Conservation (phyloP, 1,140 invertebrate genomes). For the Camponotus pennsylvanicus region DNA sequence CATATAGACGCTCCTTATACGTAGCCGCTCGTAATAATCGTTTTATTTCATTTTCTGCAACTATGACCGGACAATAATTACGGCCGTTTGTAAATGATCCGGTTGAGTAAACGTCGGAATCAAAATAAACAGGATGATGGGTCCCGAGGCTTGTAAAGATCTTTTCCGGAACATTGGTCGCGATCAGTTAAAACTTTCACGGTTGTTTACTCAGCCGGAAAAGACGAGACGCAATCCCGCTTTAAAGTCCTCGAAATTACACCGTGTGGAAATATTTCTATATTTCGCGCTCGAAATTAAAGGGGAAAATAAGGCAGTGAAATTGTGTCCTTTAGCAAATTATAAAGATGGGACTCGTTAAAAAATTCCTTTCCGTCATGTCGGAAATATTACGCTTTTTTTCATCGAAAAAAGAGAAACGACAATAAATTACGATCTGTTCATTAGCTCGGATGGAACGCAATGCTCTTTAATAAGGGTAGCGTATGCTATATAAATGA, state of each 20-base stretch:
- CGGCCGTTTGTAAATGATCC: slow-evolving; percentile 37
- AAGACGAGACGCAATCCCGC: slow-evolving; percentile 37
- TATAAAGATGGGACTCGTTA: background rate
- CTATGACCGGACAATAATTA: slow-evolving; percentile 30
- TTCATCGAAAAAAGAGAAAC: background rate
- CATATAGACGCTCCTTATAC: slow-evolving; percentile 1
- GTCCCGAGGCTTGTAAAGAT: slow-evolving; percentile 41
- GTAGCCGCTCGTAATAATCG: slow-evolving; percentile 16
- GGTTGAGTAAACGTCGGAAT: slow-evolving; percentile 17
- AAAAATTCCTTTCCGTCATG: background rate
- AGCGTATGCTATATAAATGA: background rate
- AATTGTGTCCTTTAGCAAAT: background rate
- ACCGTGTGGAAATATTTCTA: slow-evolving; percentile 40
- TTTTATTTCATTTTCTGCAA: slow-evolving; percentile 27
- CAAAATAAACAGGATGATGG: slow-evolving; percentile 54
- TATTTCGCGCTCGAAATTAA: slow-evolving; percentile 21
- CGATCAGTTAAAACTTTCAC: slow-evolving; percentile 62
- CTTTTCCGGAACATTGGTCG: slow-evolving; percentile 56
- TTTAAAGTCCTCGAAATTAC: slow-evolving; percentile 45
- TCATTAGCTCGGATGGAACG: background rate
- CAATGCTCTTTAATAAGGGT: background rate
- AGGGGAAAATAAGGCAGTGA: background rate
- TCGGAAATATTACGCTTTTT: background rate
- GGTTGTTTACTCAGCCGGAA: slow-evolving; percentile 56
- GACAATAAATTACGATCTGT: background rate